Base-by-base conservation (phyloP, 2,888 invertebrate species). In the Theretra japonica region DNA sequence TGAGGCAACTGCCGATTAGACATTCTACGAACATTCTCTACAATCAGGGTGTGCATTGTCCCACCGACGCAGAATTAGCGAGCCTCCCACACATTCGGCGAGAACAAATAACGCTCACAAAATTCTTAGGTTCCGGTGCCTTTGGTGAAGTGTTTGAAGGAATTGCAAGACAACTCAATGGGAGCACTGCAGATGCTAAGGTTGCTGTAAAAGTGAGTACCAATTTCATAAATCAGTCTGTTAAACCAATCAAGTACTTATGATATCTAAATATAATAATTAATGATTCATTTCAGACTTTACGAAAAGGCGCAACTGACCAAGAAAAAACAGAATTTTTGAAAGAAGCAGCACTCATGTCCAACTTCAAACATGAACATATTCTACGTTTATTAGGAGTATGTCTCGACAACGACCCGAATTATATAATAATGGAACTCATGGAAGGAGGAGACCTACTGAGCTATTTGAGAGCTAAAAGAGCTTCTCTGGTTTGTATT, bases 91-190 rank as follows among this genome's bases (percentile, higher is more conserved):
- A 98, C 88, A 97, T 99, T 73, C 95, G 96, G 56, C 96, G 97
- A 74, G 97, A 97, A 76, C 98, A 98, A 86, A 97, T 99, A 73
- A 97, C 97, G 0, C 92, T 98, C 41, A 97, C 96, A 19, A 98
- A 98, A 84, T 98, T 98, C 86, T 95, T 99, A 70, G 99, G 99
- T 0, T 97, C 98, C 73, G 99, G 99, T 0, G 99, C 99, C 0
- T 99, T 99, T 85, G 99, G 99, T 0, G 99, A 99, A 91, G 99
- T 99, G 1, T 99, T 97, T 87, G 98, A 99, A 93, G 99, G 99
- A 0, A 95, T 97, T 74, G 97, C 98, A 0, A 95, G 96, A 77
- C 96, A 97, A 78, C 93, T 97, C 60, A 95, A 95, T 70, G 95
- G 95, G 7, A 94, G 92, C 53, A 94, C 94, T 28, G 82, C 83